Evolutionary conservation across 2,888 invertebrate genomes (phyloP), one percentile per base, ranked within the genome.

Genomic region (Carterocephalus palaemon): DNA sequence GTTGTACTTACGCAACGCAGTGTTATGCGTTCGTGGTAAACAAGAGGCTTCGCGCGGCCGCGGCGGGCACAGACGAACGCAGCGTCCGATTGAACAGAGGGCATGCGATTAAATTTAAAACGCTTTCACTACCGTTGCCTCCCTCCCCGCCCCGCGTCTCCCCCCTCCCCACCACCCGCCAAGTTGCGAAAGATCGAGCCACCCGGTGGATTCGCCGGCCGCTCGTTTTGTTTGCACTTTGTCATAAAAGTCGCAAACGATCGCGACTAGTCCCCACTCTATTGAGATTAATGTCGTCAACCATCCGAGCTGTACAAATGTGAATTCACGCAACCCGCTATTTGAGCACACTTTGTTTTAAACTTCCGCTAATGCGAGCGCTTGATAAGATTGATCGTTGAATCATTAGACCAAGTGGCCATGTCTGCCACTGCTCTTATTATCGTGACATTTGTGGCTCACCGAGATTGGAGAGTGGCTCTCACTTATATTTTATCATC

Each of bases 61-160:
- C 50, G 52, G 54, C 61, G 54, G 64, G 64, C 66, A 64, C 66
- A 62, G 67, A 63, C 71, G 63, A 71, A 66, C 66, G 66, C 66
- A 61, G 60, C 59, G 60, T 67, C 60, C 64, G 67, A 70, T 72
- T 70, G 43, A 43, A 28, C 13, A 16, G 75, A 70, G 61, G 63
- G 62, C 70, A 59, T 59, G 59, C 68, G 67, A 72, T 75, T 69
- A 65, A 70, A 74, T 76, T 77, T 70, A 65, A 75, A 78, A 77
- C 80, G 78, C 82, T 83, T 83, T 83, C 83, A 82, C 80, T 73
- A 57, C 53, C 54, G 53, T 51, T 51, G 53, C 53, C 49, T n/a
- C n/a, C 46, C 60, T 48, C 55, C 55, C 51, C 56, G 50, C 48
- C 48, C 41, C 49, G 48, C 48, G 34, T 33, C 56, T 48, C 52